Evolutionary conservation across 2,888 invertebrate genomes (phyloP).

Genomic region (Yponomeuta malinellus): DNA sequence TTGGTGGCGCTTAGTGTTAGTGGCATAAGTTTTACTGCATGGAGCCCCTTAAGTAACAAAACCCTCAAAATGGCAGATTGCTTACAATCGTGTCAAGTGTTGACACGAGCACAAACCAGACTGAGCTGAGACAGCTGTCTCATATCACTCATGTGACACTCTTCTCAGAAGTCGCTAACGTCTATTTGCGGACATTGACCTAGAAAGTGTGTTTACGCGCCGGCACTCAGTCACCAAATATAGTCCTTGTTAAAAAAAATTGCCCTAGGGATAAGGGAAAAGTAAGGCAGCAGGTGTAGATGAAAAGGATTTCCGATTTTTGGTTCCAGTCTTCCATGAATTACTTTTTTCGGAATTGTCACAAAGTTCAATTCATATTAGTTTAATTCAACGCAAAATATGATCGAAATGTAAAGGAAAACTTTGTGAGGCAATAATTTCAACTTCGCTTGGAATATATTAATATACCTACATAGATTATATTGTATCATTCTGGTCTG

Average conservation of each 20-base stretch:
- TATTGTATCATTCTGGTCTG: too few relatives aligned
- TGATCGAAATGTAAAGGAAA: too few relatives aligned
- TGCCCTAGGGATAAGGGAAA: background rate
- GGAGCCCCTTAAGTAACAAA: too few relatives aligned
- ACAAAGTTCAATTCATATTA: too few relatives aligned
- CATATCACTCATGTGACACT: background rate
- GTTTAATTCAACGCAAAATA: too few relatives aligned
- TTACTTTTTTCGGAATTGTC: too few relatives aligned
- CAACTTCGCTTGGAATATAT: too few relatives aligned
- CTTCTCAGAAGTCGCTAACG: background rate
- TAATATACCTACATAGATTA: too few relatives aligned
- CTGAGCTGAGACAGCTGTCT: background rate
- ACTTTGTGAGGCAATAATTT: too few relatives aligned
- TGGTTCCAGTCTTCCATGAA: background rate
- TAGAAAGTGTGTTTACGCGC: background rate
- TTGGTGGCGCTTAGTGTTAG: too few relatives aligned
- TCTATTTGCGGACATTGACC: conserved; percentile 1
- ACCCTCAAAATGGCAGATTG: background rate
- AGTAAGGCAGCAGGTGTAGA: background rate
- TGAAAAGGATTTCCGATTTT: background rate
- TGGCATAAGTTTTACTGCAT: too few relatives aligned
- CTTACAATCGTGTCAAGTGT: background rate
- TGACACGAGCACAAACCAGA: background rate
- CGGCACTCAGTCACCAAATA: background rate
- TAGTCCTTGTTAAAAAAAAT: background rate